Base-by-base conservation (phyloP, 2,797 vertebrate species). In the Microctenopoma steveboyesi region DNA sequence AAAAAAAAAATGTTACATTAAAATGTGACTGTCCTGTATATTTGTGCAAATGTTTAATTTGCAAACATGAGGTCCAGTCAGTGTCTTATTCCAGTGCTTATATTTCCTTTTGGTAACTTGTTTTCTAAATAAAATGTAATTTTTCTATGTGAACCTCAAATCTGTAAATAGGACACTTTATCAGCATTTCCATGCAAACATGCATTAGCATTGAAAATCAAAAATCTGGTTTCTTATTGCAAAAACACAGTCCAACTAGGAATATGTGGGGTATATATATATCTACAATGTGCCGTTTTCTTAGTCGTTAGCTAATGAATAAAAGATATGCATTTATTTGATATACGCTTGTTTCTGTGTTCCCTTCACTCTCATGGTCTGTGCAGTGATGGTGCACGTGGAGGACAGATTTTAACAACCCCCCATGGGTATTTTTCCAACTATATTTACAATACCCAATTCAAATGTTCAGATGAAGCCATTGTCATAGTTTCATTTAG, bases 311-410 rank as follows among this genome's bases (percentile, higher is more conserved):
- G 79, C 70, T 86, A 75, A 88, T 91, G 86, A 93, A 92, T 93
- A 92, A 92, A 93, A 90, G 42, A 92, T 90, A 83, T 91, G 91
- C 88, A 90, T 91, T 90, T 56, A 90, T 91, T 90, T 86, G 72
- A 79, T 69, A 81, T 69, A 79, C 65, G 67, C 54, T 78, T 70
- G 73, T 81, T 72, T 86, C 69, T 89, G 74, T 86, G 72, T 86
- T 88, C 72, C 48, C 72, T 81, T 82, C 55, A 52, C 64, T 54
- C 50, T 81, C 51, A 35, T 62, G 55, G 49, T 64, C 47, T 64
- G 64, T 78, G 72, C 54, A 54, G 51, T 63, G 64, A 76, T 5
- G 35, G 69, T 82, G 71, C 63, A 79, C 43, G 58, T 7, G 18
- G 65, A 82, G 72, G 74, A 72, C 64, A 65, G 50, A 54, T 47